phyloP scores from a whole-genome alignment of 2,113 vertebrate species.

The Shinisaurus crocodilurus region DNA sequence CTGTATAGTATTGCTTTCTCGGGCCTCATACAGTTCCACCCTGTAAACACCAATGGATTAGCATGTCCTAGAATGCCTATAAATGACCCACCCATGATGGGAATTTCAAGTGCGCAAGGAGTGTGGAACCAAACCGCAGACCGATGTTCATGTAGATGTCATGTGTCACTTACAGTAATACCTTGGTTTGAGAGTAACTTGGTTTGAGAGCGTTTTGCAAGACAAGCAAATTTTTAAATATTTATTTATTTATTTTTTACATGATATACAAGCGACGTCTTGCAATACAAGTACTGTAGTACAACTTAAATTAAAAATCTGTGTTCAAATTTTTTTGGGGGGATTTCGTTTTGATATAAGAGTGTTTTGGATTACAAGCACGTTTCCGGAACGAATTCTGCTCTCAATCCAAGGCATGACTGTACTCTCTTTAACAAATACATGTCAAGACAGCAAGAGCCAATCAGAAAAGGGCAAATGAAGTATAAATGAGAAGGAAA shows the following conservation, averaged over 20 bases:
- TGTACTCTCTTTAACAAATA: not conserved
- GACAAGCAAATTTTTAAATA: too few relatives aligned
- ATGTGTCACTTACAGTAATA: not conserved
- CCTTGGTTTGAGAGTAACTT: too few relatives aligned
- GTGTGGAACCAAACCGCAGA: not conserved
- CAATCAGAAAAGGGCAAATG: not conserved
- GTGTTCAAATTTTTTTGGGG: too few relatives aligned
- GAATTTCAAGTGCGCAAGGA: not conserved
- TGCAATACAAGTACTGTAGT: too few relatives aligned
- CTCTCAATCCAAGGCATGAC: too few relatives aligned
- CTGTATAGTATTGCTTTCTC: not conserved
- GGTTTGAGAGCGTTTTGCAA: too few relatives aligned
- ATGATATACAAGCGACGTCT: too few relatives aligned
- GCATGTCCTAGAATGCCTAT: not conserved
- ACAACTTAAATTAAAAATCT: too few relatives aligned
- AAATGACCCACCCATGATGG: not conserved
- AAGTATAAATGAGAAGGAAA: not conserved
- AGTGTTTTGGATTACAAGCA: too few relatives aligned
- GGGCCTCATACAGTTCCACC: not conserved
- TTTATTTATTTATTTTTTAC: too few relatives aligned
- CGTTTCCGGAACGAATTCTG: too few relatives aligned
- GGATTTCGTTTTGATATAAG: too few relatives aligned
- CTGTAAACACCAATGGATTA: not conserved
- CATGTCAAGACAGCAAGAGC: not conserved
- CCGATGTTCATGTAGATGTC: accelerated